Evolutionary conservation across 1,140 invertebrate genomes (phyloP), one percentile per base, ranked within the genome.

Genomic region (Nymphalis io): DNA sequence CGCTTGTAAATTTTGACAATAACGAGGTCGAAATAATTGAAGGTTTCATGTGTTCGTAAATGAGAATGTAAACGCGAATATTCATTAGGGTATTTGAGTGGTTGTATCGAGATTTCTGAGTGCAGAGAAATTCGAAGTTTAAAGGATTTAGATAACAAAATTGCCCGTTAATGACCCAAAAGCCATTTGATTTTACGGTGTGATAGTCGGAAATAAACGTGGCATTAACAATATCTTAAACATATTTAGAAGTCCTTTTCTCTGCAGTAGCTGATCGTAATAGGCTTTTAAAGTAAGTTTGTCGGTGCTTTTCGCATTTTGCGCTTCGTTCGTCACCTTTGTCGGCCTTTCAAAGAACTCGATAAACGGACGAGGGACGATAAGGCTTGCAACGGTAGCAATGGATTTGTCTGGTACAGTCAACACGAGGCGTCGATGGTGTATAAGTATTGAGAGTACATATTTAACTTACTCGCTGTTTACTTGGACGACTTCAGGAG

Each of bases 391-490:
- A 80, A 90, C 89, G 83, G 89, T 91, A 91, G 89, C 84, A 67
- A 80, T 74, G 80, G 84, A 85, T 89, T 89, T 89, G 85, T 88
- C 85, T 78, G 61, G 85, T 85, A 85, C 83, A 66, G 89, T 89
- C 87, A 88, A 88, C 85, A 88, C 33, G 59, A 63, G 59, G 75
- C 51, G 58, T 63, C 65, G 74, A 76, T 72, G 64, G 78, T 44
- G 69, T 57, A 61, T 71, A 70, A 73, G 73, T 82, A 83, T 84
- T 81, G 75, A 77, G 62, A 74, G 66, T 72, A 88, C 80, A 85
- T 84, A 87, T 87, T 84, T 84, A 79, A 79, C 71, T 84, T 84
- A 55, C 74, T 75, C 38, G 53, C 51, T 65, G 72, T 75, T 68
- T 70, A 66, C 75, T 77, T 80, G 77, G 68, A 75, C 62, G 61